These are phyloP conservation scores for Palaemon carinicauda DNA, from an alignment of 1,140 invertebrate genomes.

Conservation along the genomic window DNA sequence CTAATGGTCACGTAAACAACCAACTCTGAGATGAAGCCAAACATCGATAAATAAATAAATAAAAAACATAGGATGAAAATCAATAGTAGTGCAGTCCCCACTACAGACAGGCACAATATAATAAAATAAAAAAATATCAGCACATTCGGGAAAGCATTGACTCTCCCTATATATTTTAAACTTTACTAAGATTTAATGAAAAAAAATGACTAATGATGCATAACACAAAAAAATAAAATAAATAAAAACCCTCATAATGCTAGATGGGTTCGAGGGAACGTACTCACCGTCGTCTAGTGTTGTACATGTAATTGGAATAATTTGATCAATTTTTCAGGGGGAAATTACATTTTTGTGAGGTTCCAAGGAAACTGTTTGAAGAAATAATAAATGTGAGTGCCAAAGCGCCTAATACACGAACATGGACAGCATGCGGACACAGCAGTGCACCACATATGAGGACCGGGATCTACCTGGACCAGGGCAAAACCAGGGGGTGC, in stretches of 20 bases:
- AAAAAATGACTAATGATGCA: conserved; percentile 26
- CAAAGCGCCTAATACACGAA: neutral
- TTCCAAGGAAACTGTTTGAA: conserved; percentile 39
- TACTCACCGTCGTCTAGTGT: conserved; percentile 52
- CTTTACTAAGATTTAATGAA: neutral
- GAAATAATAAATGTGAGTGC: neutral
- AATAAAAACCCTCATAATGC: conserved; percentile 40
- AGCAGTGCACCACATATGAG: neutral
- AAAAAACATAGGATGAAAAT: too few relatives aligned
- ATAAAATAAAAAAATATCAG: too few relatives aligned
- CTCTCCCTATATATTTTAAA: neutral
- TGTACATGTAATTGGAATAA: conserved; percentile 55
- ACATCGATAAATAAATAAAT: too few relatives aligned
- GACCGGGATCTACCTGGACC: neutral
- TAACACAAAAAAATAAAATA: conserved; percentile 22
- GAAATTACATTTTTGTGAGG: neutral
- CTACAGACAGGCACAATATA: too few relatives aligned
- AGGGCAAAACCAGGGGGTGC: neutral
- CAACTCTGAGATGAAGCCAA: too few relatives aligned
- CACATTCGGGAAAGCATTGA: too few relatives aligned
- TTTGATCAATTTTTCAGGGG: conserved; percentile 41
- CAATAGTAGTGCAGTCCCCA: too few relatives aligned
- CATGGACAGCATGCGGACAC: conserved; percentile 1
- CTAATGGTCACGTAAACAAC: too few relatives aligned
- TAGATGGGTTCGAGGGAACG: conserved; percentile 42